Percentiles rank a stretch among this genome's conserved stretches.
phyloP scores from a whole-genome alignment of 2,113 vertebrate genomes.

The Cariama cristata region DNA sequence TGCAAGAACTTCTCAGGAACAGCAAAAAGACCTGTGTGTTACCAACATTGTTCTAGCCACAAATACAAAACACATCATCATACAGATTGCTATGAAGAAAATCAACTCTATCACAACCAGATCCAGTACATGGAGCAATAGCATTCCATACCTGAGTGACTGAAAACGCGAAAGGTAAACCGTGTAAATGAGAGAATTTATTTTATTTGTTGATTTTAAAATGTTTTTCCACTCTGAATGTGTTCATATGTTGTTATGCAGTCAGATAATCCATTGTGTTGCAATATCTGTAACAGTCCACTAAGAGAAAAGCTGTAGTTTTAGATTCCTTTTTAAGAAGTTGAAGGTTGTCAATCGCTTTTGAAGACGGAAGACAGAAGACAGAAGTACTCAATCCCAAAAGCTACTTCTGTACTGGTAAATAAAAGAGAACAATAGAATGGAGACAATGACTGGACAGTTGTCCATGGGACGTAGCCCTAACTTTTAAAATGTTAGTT shows the following conservation, averaged over 20 bases:
- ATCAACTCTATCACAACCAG: neutral
- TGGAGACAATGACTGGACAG: neutral
- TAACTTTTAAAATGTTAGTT: neutral
- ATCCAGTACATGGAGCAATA: neutral
- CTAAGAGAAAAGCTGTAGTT: neutral
- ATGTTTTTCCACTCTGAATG: neutral
- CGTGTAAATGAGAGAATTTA: neutral
- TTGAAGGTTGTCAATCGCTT: neutral
- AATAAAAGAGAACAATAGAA: neutral
- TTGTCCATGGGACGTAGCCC: neutral
- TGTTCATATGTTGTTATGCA: neutral
- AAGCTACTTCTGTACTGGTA: neutral
- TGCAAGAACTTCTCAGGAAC: neutral
- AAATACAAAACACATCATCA: neutral
- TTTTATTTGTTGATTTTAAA: neutral
- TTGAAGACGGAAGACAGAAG: neutral
- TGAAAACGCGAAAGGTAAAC: neutral
- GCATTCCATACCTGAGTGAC: neutral
- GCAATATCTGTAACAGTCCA: neutral
- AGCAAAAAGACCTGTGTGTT: neutral
- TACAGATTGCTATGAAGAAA: neutral
- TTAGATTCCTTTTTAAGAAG: neutral
- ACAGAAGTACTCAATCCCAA: neutral
- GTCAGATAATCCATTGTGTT: neutral
- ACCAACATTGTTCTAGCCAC: neutral